Conservation (phyloP, 1,140 invertebrate genomes). For the Diabrotica virgifera region DNA sequence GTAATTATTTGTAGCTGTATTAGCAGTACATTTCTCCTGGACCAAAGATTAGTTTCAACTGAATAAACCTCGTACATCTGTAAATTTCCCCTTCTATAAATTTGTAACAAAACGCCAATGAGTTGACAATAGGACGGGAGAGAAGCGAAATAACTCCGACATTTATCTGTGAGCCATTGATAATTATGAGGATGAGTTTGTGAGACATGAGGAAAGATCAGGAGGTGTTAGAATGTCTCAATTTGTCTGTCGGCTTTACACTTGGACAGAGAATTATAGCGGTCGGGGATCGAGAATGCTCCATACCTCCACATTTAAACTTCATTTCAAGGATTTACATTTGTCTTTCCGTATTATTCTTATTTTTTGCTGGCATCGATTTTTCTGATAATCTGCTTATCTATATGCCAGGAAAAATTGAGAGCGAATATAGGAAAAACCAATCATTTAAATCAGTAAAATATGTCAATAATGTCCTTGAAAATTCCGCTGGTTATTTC, state of each 20-base stretch:
- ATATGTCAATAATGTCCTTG: too few species aligned
- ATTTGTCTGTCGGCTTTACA: conserved; percentile 13
- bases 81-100: too few species aligned
- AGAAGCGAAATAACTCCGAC: background rate
- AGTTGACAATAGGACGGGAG: background rate
- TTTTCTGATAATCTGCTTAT: too few species aligned
- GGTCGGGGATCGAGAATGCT: background rate
- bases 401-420: too few species aligned
- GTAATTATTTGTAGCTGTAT: too few species aligned
- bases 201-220: conserved; percentile 13
- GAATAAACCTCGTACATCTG: too few species aligned
- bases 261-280: conserved; percentile 4
- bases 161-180: conserved; percentile 17
- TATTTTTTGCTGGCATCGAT: background rate
- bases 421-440: too few species aligned
- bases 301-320: background rate
- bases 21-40: too few species aligned
- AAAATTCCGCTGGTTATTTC: too few species aligned
- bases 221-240: conserved; percentile 20
- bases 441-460: too few species aligned
- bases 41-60: too few species aligned
- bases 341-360: background rate
- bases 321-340: background rate
- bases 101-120: too few species aligned
- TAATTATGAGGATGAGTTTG: conserved; percentile 15